Conservation (phyloP, 2,113 vertebrate species). For the Lepus europaeus region DNA sequence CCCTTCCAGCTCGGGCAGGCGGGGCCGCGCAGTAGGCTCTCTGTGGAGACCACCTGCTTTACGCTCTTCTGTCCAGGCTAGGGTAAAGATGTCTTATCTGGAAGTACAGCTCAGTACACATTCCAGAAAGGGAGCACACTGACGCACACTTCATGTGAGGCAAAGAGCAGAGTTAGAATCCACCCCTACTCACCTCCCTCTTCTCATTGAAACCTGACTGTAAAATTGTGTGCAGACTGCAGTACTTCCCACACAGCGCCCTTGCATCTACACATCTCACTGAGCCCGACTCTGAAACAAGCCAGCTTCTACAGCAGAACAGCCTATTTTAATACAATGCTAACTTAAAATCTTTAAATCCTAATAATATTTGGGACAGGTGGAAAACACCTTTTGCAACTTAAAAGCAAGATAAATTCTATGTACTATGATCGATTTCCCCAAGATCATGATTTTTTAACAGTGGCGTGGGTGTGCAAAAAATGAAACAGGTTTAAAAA, state of each 20-base stretch:
- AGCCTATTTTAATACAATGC: not conserved
- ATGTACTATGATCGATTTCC: not conserved
- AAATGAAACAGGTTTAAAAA: not conserved
- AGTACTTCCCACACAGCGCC: not conserved
- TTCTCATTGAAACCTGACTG: not conserved
- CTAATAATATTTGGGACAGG: not conserved
- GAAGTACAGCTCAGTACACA: not conserved
- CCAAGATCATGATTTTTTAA: not conserved
- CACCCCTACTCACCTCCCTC: not conserved
- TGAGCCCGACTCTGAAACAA: not conserved
- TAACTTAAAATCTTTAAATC: not conserved
- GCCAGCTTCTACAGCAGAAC: not conserved
- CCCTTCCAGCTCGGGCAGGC: not conserved
- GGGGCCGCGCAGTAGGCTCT: not conserved
- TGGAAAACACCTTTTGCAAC: conserved; percentile 14
- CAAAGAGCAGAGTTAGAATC: not conserved
- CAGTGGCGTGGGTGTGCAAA: not conserved
- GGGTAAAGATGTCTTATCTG: not conserved
- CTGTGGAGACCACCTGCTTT: not conserved
- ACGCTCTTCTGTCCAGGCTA: not conserved
- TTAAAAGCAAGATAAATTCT: conserved; percentile 15
- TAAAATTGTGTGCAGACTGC: not conserved
- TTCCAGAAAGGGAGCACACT: not conserved
- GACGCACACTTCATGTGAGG: not conserved
- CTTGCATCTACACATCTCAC: not conserved